These are phyloP conservation scores for Spilosoma lubricipeda DNA, from an alignment of 2,888 invertebrate genomes.

Conservation along the genomic window DNA sequence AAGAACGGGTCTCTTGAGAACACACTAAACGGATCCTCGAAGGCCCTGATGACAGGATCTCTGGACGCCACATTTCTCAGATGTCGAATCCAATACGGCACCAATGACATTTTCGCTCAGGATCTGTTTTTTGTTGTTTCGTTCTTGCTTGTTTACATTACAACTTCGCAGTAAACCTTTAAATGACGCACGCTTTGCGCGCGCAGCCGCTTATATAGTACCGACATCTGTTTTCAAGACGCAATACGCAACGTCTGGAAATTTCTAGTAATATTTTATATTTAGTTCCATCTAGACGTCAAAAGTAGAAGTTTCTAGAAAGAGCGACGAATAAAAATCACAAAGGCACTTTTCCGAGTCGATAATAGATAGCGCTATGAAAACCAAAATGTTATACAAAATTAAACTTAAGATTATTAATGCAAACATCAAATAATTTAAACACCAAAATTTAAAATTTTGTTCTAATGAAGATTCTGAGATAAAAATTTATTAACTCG, in stretches of 20 bases:
- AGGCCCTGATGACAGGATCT: constrained; percentile 68
- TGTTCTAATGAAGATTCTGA: too few species aligned
- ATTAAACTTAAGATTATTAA: not conserved
- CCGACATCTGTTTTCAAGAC: constrained; percentile 71
- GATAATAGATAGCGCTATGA: not conserved
- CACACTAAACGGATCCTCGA: constrained; percentile 74
- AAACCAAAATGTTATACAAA: not conserved
- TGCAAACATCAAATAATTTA: too few species aligned
- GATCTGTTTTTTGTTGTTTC: constrained; percentile 16
- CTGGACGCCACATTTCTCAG: constrained; percentile 71
- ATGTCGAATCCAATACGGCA: constrained; percentile 81
- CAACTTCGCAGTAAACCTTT: constrained; percentile 25
- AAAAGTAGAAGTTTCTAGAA: constrained; percentile 32
- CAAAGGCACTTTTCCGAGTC: not conserved
- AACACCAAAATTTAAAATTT: too few species aligned
- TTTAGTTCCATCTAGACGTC: constrained; percentile 60
- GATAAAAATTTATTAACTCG: too few species aligned
- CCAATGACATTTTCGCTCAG: constrained; percentile 70
- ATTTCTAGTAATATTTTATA: constrained; percentile 52
- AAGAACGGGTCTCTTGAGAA: constrained; percentile 77
- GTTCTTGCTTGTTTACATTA: constrained; percentile 10
- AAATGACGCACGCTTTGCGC: constrained; percentile 41
- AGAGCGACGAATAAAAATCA: not conserved
- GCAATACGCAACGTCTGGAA: constrained; percentile 62
- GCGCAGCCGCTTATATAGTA: constrained; percentile 51